These are phyloP conservation scores for Beaufortia kweichowensis DNA, from an alignment of 2,113 vertebrate genomes.

Conservation along the genomic window DNA sequence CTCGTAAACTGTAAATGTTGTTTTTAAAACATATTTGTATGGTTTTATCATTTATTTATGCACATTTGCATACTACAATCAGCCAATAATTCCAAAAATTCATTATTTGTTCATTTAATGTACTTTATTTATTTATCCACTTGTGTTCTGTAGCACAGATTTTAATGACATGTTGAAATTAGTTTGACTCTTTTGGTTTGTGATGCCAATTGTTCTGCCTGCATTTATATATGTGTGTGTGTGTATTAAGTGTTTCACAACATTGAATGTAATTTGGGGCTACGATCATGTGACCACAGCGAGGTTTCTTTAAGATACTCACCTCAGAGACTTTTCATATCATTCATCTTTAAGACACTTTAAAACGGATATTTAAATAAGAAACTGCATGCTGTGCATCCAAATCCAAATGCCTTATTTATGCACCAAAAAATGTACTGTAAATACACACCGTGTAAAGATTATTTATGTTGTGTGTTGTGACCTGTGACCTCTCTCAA, in stretches of 20 bases:
- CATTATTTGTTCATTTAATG: not conserved
- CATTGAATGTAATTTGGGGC: not conserved
- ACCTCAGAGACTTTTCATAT: too few species aligned
- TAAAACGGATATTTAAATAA: not conserved
- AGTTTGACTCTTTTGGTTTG: not conserved
- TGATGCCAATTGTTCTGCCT: not conserved
- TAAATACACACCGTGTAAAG: not conserved
- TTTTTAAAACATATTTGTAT: slow-evolving; percentile 20
- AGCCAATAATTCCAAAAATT: not conserved
- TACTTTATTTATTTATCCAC: slow-evolving; percentile 3
- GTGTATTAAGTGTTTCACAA: not conserved
- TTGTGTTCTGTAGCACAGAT: not conserved
- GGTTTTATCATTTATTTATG: not conserved
- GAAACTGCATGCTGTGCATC: not conserved
- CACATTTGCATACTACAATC: slow-evolving; percentile 17
- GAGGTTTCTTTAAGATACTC: not conserved
- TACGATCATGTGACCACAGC: not conserved
- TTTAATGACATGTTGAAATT: not conserved
- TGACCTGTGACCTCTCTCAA: not conserved
- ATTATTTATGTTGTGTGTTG: not conserved
- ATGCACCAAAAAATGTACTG: slow-evolving; percentile 1
- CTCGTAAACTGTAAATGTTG: not conserved
- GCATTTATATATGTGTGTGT: not conserved
- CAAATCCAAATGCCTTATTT: not conserved
- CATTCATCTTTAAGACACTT: not conserved